Percentiles rank a stretch among this genome's conserved stretches.
phyloP scores from a whole-genome alignment of 2,888 invertebrate species.

The Deilephila elpenor region DNA sequence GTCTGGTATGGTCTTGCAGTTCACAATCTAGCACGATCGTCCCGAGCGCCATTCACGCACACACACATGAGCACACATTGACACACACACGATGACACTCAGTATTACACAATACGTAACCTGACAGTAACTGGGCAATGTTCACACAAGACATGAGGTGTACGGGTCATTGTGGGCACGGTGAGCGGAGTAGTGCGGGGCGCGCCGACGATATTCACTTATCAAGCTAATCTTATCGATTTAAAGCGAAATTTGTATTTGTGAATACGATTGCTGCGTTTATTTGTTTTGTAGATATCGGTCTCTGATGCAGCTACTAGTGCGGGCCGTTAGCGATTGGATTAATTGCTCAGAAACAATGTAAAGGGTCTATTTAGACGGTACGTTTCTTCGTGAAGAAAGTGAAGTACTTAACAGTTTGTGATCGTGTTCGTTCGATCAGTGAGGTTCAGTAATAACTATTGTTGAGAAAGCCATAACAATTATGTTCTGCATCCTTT shows the following conservation, averaged over 20 bases:
- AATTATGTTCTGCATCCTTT: no score
- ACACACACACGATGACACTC: background rate
- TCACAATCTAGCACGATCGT: conserved; percentile 40
- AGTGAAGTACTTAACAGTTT: background rate
- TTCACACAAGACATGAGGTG: conserved; percentile 70
- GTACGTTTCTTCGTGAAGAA: background rate
- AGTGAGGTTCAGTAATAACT: no score
- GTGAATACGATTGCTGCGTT: conserved; percentile 30
- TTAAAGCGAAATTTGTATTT: conserved; percentile 53
- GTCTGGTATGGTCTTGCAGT: conserved; percentile 38
- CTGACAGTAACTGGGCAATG: conserved; percentile 68
- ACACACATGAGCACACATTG: background rate
- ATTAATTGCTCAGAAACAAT: background rate
- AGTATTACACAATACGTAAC: conserved; percentile 45
- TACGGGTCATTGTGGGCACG: conserved; percentile 55
- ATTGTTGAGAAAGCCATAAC: no score
- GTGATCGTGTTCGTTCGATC: background rate
- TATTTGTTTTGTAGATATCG: conserved; percentile 33
- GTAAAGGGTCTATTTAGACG: background rate
- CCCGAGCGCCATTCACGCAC: conserved; percentile 33
- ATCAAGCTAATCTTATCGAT: conserved; percentile 63
- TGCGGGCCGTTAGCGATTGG: background rate
- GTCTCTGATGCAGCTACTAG: background rate
- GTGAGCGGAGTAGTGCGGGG: conserved; percentile 36
- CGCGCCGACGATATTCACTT: conserved; percentile 45